A percentile compares a stretch with the other conserved stretches of the same genome.
Evolutionary conservation across 1,140 invertebrate species (phyloP).

Genomic region (Drosophila tristis): DNA sequence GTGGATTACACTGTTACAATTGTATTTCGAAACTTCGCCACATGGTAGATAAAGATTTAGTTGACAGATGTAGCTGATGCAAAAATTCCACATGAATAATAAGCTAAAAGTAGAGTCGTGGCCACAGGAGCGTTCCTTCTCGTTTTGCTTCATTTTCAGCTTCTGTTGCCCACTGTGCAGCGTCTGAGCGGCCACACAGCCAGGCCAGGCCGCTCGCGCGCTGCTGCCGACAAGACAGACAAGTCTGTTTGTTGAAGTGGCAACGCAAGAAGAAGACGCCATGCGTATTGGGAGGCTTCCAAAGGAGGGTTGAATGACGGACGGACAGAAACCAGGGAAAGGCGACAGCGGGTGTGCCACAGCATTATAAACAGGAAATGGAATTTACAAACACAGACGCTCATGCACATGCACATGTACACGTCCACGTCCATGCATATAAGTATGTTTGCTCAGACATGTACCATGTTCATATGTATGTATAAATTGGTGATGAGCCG

Average conservation of each 20-base stretch:
- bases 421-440: neutral
- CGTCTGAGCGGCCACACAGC: constrained; percentile 7
- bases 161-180: constrained; percentile 2
- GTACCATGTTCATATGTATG: neutral
- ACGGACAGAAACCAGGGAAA: constrained; percentile 3
- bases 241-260: constrained; percentile 15
- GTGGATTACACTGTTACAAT: no score
- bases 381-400: constrained; percentile 72
- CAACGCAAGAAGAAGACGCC: constrained; percentile 32
- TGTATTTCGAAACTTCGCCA: no score
- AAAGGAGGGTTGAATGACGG: constrained; percentile 8
- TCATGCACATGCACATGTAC: constrained; percentile 21
- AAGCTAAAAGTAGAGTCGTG: no score
- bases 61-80: no score
- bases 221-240: constrained; percentile 25
- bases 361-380: constrained; percentile 81
- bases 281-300: constrained; percentile 21
- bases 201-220: neutral
- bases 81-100: no score
- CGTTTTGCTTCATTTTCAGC: no score
- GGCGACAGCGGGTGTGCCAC: constrained; percentile 39
- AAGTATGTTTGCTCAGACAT: constrained; percentile 14
- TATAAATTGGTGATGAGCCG: constrained; percentile 69
- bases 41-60: no score
- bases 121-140: no score